phyloP scores from a whole-genome alignment of 2,888 invertebrate species.

The Heliconius charithonia region DNA sequence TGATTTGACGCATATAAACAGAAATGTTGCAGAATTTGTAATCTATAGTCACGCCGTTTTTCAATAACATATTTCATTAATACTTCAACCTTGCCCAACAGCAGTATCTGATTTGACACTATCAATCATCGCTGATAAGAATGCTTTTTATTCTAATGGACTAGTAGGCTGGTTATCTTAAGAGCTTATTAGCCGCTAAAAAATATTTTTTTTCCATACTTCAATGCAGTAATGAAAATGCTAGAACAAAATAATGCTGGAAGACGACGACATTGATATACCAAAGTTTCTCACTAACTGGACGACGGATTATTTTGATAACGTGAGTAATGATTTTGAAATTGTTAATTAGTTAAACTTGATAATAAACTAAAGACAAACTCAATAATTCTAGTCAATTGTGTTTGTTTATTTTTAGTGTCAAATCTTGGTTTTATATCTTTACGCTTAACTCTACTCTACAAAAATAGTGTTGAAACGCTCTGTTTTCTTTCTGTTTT shows the following conservation, averaged over 20 bases:
- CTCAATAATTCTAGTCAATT: neutral
- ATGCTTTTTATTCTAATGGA: constrained; percentile 79
- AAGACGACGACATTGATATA: constrained; percentile 47
- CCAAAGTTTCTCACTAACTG: constrained; percentile 55
- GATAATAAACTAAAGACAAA: neutral
- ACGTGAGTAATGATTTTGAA: constrained; percentile 54
- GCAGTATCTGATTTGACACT: constrained; percentile 46
- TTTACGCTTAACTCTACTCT: too few species aligned
- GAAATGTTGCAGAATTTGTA: neutral
- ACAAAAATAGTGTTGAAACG: too few species aligned
- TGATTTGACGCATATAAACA: neutral
- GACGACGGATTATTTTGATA: constrained; percentile 59
- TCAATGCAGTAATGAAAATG: constrained; percentile 6
- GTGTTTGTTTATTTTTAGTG: too few species aligned
- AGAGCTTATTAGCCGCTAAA: constrained; percentile 50
- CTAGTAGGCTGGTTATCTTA: constrained; percentile 64
- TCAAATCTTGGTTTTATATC: too few species aligned
- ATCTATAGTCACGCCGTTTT: neutral
- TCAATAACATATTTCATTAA: constrained; percentile 23
- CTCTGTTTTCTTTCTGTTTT: too few species aligned
- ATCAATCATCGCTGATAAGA: constrained; percentile 66
- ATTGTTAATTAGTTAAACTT: neutral
- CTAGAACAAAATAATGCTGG: constrained; percentile 2
- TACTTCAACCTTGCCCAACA: constrained; percentile 38
- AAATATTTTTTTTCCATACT: constrained; percentile 45